Base-by-base conservation (phyloP, 2,888 invertebrate genomes). In the Maniola hyperantus region DNA sequence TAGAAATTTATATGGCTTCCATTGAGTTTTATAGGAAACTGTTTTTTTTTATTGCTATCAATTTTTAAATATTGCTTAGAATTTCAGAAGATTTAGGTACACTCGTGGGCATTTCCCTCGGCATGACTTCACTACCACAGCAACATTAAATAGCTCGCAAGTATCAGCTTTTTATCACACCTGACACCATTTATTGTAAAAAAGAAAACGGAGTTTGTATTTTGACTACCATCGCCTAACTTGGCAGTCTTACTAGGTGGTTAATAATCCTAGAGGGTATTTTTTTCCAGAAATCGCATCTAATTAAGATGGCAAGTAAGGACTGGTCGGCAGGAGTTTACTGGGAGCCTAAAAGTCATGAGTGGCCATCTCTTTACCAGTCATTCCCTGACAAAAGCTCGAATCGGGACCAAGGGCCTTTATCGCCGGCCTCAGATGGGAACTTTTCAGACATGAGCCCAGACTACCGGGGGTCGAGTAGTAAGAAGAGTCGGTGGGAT, bases 261-360 rank as follows among this genome's bases (percentile, higher is more conserved):
- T 48, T 18, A 15, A 20, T n/a, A n/a, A n/a, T n/a, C n/a, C n/a
- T n/a, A n/a, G n/a, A n/a, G 39, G 6, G 36, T 36, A 13, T 50
- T 36, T 7, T 11, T 54, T 71, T 69, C 61, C 54, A 70, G 67
- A 71, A 63, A 69, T 66, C 64, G 15, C 55, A 65, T 67, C 61
- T 85, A 8, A 87, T 87, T 15, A 86, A 84, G 79, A 88, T 89
- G 87, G 87, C 84, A 0, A 85, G 81, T 62, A 87, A 87, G 66
- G 88, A 90, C 73, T 91, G 91, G 91, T 87, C 90, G 11, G 83
- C 88, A 11, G 85, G 87, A 34, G 85, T 89, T 8, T 91, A 89
- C 71, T 92, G 91, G 89, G 91, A 92, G 70, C 86, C 86, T 26
- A 91, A 90, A 74, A 86, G 87, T 71, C 87, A 89, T 4, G 91